These are phyloP conservation scores for Oscheius myriophilus DNA, from an alignment of 2,888 invertebrate genomes.

Conservation along the genomic window DNA sequence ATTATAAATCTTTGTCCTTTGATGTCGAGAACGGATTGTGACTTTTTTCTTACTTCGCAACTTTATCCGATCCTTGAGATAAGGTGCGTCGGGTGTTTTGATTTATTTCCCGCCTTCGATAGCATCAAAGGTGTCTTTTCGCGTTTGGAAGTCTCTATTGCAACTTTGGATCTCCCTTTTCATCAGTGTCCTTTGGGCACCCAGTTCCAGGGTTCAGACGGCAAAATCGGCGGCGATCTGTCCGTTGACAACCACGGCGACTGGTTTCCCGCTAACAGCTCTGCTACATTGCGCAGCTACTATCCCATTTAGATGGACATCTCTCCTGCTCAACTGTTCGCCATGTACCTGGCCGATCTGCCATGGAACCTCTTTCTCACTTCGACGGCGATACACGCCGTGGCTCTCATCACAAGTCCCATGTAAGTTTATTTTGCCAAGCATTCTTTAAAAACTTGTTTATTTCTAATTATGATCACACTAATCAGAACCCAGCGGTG, in stretches of 20 bases:
- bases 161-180: no score
- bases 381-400: slow-evolving; percentile 67
- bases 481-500: no score
- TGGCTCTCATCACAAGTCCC: slow-evolving; percentile 67
- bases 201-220: not conserved
- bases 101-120: no score
- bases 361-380: slow-evolving; percentile 67
- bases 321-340: slow-evolving; percentile 40
- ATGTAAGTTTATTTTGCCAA: slow-evolving; percentile 55
- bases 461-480: no score
- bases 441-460: not conserved
- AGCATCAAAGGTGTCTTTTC: no score
- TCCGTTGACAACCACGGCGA: not conserved
- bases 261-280: slow-evolving; percentile 8
- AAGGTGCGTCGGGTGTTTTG: no score
- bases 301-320: slow-evolving; percentile 21
- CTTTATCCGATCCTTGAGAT: no score
- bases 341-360: slow-evolving; percentile 64
- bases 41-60: no score
- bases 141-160: no score
- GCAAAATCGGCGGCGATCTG: not conserved
- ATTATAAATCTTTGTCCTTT: no score
- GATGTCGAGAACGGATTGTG: no score
- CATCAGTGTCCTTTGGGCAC: not conserved
- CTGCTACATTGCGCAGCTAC: not conserved